phyloP scores from a whole-genome alignment of 2,888 invertebrate genomes.

The Pterostichus madidus region DNA sequence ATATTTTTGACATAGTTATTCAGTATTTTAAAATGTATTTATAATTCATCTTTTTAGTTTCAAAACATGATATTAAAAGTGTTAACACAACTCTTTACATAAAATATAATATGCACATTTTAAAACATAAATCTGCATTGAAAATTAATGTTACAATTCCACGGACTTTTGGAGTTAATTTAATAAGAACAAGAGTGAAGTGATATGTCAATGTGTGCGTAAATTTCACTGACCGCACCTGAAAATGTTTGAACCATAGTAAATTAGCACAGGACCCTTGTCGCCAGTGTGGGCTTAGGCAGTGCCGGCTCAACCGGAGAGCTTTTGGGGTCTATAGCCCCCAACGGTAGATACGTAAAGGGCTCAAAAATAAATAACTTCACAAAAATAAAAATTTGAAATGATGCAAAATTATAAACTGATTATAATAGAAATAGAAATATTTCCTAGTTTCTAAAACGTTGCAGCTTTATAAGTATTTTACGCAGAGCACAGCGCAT shows the following conservation, averaged over 20 bases:
- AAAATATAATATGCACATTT: background rate
- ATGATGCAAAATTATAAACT: too few relatives aligned
- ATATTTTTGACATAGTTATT: conserved; percentile 25
- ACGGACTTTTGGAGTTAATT: background rate
- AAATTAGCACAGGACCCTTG: background rate
- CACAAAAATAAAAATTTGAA: too few relatives aligned
- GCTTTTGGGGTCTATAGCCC: too few relatives aligned
- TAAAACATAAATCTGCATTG: too few relatives aligned
- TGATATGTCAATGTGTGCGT: conserved; percentile 6
- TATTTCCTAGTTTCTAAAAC: too few relatives aligned
- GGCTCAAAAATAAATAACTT: too few relatives aligned
- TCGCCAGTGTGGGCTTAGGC: background rate
- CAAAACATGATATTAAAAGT: background rate
- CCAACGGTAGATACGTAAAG: too few relatives aligned
- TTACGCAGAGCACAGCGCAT: too few relatives aligned
- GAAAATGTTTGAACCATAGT: background rate
- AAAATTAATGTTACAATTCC: background rate
- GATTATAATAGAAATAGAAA: too few relatives aligned
- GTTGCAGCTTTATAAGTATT: too few relatives aligned
- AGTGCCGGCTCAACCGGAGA: too few relatives aligned
- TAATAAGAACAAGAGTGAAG: conserved; percentile 2
- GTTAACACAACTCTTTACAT: background rate
- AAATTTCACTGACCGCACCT: conserved; percentile 3
- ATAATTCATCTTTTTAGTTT: background rate
- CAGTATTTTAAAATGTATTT: background rate